Evolutionary conservation across 2,797 vertebrate genomes (phyloP), one percentile per base, ranked within the genome.

Genomic region (Sebastes itinus): DNA sequence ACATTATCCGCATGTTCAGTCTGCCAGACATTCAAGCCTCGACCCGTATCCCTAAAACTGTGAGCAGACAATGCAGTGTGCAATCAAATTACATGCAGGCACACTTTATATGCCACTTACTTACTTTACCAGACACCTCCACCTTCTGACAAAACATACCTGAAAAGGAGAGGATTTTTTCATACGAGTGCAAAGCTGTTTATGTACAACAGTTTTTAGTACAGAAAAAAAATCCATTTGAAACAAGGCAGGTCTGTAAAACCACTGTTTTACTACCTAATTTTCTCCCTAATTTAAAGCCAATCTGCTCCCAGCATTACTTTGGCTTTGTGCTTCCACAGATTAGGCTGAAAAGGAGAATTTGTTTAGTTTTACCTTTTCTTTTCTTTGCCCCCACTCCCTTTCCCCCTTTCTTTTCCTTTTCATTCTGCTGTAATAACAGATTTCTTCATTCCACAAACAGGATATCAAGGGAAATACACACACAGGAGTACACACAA

Each of bases 361-460:
- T 84, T 87, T 87, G 86, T 94, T 91, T 89, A 79, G 72, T 82
- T 91, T 92, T 74, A 86, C 64, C 80, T 76, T 84, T 11, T 72
- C 49, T 75, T 80, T 84, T 86, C 63, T 85, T 81, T 64, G 3
- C 75, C 72, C 54, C 67, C 72, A 7, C 72, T 65, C 52, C 42
- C 20, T 54, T 54, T 54, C 49, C 49, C 49, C 55, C 18, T 11
- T 18, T 46, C 66, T 75, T 75, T 86, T 82, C 82, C 81, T 77
- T 87, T 83, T 90, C 85, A 88, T 89, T 88, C 79, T 67, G 71
- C 85, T 89, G 59, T 71, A 89, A 92, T 81, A 92, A 94, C 88
- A 92, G 60, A 88, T 86, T 88, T 88, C 79, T 88, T 92, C 86
- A 87, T 87, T 95, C 80, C 72, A 82, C 89, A 94, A 95, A 94